Conservation (phyloP, 1,140 invertebrate genomes). For the Megalopta genalis region DNA sequence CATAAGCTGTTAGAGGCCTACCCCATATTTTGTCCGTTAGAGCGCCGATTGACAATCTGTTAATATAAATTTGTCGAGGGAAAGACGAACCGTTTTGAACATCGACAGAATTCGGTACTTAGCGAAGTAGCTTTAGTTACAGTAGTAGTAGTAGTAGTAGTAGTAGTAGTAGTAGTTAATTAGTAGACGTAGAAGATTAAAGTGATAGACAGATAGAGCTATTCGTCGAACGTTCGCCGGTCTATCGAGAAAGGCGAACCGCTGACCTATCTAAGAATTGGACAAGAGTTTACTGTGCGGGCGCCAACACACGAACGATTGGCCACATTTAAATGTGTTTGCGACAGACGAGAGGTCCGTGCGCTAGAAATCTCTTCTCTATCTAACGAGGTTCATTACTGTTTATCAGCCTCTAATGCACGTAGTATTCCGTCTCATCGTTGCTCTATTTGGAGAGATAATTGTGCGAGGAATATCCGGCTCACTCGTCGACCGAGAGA, state of each 20-base stretch:
- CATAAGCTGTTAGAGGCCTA: background rate
- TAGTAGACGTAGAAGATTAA: constrained; percentile 68
- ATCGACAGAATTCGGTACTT: constrained; percentile 14
- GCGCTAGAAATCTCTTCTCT: constrained; percentile 53
- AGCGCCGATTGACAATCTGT: constrained; percentile 23
- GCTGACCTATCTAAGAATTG: constrained; percentile 77
- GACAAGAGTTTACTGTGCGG: constrained; percentile 80
- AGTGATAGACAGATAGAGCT: constrained; percentile 74
- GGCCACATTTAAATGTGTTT: constrained; percentile 71
- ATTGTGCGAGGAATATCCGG: background rate
- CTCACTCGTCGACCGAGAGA: background rate
- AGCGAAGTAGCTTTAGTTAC: constrained; percentile 42
- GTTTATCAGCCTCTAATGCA: constrained; percentile 12
- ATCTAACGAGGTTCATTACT: constrained; percentile 9
- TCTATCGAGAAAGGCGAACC: constrained; percentile 53
- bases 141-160: too few relatives aligned
- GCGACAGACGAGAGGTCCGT: constrained; percentile 49
- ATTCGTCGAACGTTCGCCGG: constrained; percentile 67
- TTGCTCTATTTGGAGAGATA: constrained; percentile 5
- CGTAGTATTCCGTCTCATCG: constrained; percentile 26
- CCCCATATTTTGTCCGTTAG: background rate
- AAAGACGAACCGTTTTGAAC: background rate
- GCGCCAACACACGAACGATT: constrained; percentile 75
- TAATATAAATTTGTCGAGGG: background rate
- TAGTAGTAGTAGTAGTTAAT: too few relatives aligned